Evolutionary conservation across 2,797 vertebrate genomes (phyloP), one percentile per base, ranked within the genome.

Genomic region (Botia almorhae): DNA sequence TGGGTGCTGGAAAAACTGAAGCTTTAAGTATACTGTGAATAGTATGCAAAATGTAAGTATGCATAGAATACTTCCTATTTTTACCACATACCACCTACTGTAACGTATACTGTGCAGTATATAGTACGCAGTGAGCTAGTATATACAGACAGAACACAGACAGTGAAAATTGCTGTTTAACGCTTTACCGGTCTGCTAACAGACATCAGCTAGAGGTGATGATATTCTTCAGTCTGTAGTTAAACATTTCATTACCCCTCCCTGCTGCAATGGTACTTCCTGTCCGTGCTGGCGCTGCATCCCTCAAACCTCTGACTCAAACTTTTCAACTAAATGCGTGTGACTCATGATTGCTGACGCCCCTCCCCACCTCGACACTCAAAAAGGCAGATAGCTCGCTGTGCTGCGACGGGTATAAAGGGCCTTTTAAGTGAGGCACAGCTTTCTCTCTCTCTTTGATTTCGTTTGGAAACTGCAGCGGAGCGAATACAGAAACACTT

Each of bases 271-370:
- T 77, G 82, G 85, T 85, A 88, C 85, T 82, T 86, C 78, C 88
- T 50, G 39, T 26, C 84, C 85, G 86, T 80, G 73, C 84, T 83
- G 74, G 33, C 63, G 84, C 85, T 87, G 71, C 85, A 77, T 81
- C 83, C 76, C 86, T 89, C 83, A 53, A 19, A 65, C 76, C 88
- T 87, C 85, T 91, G 91, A 93, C 90, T 92, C 89, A 89, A 83
- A 87, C 86, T 39, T 84, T 82, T 86, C 81, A 87, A 86, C 88
- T 84, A 81, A 69, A 87, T 56, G 80, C 81, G 73, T 85, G 86
- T 85, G 81, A 93, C 85, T 93, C 92, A 92, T 84, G 46, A 85
- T 83, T 80, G 4, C 70, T 83, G 84, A 82, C 89, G 86, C 71
- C 83, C 84, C 72, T 75, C 17, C 23, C 74, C 69, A 72, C 21